A percentile compares a stretch with the other conserved stretches of the same genome.
Evolutionary conservation across 1,140 invertebrate genomes (phyloP).

Genomic region (Drosophila seguyi): DNA sequence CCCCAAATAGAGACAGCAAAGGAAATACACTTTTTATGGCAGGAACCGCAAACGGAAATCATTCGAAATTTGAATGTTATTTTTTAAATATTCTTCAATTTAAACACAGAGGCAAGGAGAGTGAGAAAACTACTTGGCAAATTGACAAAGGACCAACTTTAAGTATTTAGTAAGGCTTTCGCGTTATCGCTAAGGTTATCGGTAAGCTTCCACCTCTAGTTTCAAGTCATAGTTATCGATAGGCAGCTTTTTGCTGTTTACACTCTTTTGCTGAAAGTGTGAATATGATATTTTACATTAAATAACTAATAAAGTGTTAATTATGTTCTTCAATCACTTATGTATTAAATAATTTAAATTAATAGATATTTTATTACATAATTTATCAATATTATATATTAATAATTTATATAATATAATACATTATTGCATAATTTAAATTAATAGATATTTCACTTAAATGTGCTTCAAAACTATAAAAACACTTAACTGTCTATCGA

Average conservation of each 20-base stretch:
- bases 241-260: neutral
- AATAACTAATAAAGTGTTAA: no score
- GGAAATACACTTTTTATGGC: slow-evolving; percentile 32
- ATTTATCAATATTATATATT: no score
- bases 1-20: slow-evolving; percentile 5
- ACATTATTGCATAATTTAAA: no score
- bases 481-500: no score
- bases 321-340: no score
- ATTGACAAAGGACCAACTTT: neutral
- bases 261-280: no score
- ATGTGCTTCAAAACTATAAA: no score
- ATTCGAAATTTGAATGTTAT: slow-evolving; percentile 30
- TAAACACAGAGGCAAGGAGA: neutral
- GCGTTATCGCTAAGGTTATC: neutral
- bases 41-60: slow-evolving; percentile 29
- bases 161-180: neutral
- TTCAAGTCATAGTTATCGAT: neutral
- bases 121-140: slow-evolving; percentile 6
- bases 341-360: no score
- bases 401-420: no score
- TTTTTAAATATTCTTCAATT: slow-evolving; percentile 3
- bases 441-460: no score
- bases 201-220: neutral
- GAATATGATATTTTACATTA: no score
- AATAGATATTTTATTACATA: no score